Evolutionary conservation across 2,797 vertebrate genomes (phyloP).

Genomic region (Peromyscus attwateri): DNA sequence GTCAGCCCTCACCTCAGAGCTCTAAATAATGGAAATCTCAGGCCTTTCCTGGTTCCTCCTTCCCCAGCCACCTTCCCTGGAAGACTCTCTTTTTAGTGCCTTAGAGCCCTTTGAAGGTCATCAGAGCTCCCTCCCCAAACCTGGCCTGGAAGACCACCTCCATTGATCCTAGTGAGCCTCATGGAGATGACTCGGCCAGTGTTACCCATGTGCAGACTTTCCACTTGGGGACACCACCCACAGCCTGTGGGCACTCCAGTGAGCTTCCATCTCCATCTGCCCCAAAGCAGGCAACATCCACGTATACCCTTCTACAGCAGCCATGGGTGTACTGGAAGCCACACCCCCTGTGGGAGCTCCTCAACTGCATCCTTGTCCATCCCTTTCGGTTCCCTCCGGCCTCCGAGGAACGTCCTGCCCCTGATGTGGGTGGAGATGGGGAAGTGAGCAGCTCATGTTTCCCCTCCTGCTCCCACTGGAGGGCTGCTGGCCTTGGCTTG

Average conservation of each 20-base stretch:
- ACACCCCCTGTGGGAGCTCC: background rate
- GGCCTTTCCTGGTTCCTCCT: background rate
- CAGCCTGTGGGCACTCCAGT: background rate
- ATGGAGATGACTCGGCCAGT: accelerated
- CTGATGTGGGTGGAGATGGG: constrained; percentile 30
- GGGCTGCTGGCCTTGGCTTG: no score
- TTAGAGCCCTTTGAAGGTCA: background rate
- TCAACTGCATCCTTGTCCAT: constrained; percentile 48
- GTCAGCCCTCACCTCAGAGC: background rate
- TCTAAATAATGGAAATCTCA: background rate
- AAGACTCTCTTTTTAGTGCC: background rate
- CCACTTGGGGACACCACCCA: background rate
- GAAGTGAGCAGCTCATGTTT: constrained; percentile 39
- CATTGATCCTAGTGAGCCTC: background rate
- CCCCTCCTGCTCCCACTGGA: background rate
- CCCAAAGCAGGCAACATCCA: background rate
- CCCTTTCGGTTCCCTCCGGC: constrained; percentile 78
- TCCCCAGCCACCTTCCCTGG: no score
- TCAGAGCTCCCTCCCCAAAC: background rate
- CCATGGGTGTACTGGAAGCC: background rate
- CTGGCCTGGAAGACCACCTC: background rate
- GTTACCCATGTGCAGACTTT: background rate
- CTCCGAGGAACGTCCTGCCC: constrained; percentile 71
- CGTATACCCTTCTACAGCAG: constrained; percentile 61
- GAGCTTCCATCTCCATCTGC: background rate